A percentile compares a stretch with the other conserved stretches of the same genome.
These are phyloP conservation scores for Axis porcinus DNA, from an alignment of 2,113 vertebrate genomes.

Conservation along the genomic window DNA sequence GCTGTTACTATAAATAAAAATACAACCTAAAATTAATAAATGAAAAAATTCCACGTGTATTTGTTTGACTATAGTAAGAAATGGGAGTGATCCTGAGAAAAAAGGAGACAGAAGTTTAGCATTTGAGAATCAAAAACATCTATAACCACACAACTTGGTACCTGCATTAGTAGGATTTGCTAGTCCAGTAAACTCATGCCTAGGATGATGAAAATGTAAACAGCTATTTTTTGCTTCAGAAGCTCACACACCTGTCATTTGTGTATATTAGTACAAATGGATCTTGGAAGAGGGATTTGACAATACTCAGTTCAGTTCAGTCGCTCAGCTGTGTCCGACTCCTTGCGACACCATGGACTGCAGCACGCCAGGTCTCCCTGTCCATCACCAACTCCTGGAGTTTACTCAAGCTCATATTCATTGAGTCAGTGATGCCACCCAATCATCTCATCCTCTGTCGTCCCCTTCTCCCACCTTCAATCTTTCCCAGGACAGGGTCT, in stretches of 20 bases:
- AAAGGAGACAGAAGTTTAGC: neutral
- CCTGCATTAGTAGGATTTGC: neutral
- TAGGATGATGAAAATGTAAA: neutral
- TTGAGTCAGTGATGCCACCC: neutral
- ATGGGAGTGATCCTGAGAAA: neutral
- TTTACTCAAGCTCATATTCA: neutral
- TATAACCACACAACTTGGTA: neutral
- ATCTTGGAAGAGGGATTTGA: neutral
- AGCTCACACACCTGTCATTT: neutral
- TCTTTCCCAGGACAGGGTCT: neutral
- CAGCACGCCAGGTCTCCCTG: neutral
- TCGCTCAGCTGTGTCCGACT: neutral
- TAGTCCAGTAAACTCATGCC: neutral
- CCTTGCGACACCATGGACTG: neutral
- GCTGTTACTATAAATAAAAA: conserved; percentile 38
- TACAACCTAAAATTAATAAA: neutral
- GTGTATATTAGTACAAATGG: neutral
- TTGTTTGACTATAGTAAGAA: neutral
- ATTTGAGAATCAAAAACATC: neutral
- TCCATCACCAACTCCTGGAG: neutral
- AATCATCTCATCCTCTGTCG: neutral
- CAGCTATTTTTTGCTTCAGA: neutral
- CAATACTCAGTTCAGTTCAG: neutral
- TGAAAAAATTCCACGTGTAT: conserved; percentile 8
- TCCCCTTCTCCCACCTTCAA: neutral